phyloP scores from a whole-genome alignment of 2,888 invertebrate species.

The Acheta domesticus region DNA sequence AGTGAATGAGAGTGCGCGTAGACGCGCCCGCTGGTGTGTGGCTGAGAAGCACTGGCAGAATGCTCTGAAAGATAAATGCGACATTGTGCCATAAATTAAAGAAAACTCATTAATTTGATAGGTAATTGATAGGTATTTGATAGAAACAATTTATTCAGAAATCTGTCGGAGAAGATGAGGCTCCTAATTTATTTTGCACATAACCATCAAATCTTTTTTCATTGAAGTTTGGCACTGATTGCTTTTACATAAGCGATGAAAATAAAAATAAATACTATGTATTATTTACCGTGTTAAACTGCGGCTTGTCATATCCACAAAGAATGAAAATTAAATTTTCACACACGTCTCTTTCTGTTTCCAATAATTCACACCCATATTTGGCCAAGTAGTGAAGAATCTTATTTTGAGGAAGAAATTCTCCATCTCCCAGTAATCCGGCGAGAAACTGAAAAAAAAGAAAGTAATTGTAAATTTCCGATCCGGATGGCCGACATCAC shows the following conservation, averaged over 20 bases:
- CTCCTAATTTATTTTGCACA: too few relatives aligned
- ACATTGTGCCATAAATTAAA: too few relatives aligned
- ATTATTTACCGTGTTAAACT: background rate
- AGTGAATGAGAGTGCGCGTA: background rate
- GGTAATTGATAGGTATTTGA: too few relatives aligned
- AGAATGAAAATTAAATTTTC: slow-evolving; percentile 9
- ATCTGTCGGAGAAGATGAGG: too few relatives aligned
- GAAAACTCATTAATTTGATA: too few relatives aligned
- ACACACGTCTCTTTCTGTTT: background rate
- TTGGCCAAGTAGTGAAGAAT: background rate
- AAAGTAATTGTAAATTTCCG: too few relatives aligned
- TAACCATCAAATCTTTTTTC: too few relatives aligned
- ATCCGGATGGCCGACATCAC: too few relatives aligned
- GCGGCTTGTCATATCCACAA: background rate
- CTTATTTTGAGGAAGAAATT: background rate
- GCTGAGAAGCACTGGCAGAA: background rate
- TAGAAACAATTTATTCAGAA: too few relatives aligned
- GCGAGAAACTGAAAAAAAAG: background rate
- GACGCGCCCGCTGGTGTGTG: background rate
- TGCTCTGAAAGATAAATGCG: background rate
- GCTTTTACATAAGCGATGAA: too few relatives aligned
- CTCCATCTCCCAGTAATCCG: background rate
- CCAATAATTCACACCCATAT: background rate
- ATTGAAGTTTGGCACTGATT: too few relatives aligned
- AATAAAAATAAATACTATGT: too few relatives aligned